Evolutionary conservation across 2,888 invertebrate genomes (phyloP).

Genomic region (Barypeithes pellucidus): DNA sequence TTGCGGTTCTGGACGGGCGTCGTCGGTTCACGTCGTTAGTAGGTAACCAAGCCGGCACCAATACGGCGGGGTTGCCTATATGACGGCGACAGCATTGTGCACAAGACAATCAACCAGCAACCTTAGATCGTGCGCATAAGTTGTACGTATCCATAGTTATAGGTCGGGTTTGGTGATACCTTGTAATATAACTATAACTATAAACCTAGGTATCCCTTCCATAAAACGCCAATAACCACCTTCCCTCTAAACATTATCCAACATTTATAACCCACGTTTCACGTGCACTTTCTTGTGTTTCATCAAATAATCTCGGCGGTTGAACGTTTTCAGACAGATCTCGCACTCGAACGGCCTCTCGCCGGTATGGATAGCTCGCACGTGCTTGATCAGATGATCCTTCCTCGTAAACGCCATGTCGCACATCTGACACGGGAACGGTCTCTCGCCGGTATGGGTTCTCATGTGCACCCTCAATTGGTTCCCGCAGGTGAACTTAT

Average conservation of each 20-base stretch:
- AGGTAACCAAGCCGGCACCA: too few relatives aligned
- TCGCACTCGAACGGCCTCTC: slow-evolving; percentile 67
- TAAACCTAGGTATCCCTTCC: not conserved
- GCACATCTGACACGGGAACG: slow-evolving; percentile 63
- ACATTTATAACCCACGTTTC: slow-evolving; percentile 9
- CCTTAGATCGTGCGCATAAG: too few relatives aligned
- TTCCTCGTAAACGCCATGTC: slow-evolving; percentile 63
- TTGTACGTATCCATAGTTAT: too few relatives aligned
- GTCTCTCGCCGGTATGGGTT: slow-evolving; percentile 64
- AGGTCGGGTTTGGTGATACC: too few relatives aligned
- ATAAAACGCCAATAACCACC: not conserved
- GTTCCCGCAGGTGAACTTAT: slow-evolving; percentile 47
- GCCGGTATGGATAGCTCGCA: slow-evolving; percentile 63
- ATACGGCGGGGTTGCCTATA: too few relatives aligned
- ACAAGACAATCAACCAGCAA: too few relatives aligned
- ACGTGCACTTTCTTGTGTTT: slow-evolving; percentile 43
- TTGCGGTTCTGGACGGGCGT: too few relatives aligned
- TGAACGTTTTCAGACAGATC: slow-evolving; percentile 61
- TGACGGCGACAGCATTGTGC: too few relatives aligned
- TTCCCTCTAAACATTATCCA: not conserved
- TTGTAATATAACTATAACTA: not conserved
- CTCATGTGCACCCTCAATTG: slow-evolving; percentile 56
- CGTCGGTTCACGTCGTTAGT: too few relatives aligned
- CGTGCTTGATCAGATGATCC: slow-evolving; percentile 62
- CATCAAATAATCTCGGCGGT: slow-evolving; percentile 50